Conservation (phyloP, 2,113 vertebrate species). For the Dipodomys stephensi region DNA sequence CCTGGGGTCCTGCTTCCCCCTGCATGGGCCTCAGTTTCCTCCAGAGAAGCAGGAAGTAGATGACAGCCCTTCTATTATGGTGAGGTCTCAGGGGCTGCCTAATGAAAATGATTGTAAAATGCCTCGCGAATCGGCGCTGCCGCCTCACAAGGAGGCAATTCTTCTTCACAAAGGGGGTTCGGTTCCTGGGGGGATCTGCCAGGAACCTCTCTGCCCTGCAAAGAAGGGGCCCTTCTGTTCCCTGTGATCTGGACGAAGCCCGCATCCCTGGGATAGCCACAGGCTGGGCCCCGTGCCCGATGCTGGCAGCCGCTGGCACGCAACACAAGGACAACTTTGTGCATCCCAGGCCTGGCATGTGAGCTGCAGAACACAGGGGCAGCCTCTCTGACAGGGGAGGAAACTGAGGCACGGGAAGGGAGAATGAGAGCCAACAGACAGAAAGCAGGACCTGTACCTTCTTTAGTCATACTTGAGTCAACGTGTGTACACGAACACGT, state of each 20-base stretch:
- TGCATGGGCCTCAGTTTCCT: slow-evolving; percentile 56
- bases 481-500: too few species aligned
- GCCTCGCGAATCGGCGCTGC: not conserved
- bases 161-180: slow-evolving; percentile 70
- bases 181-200: slow-evolving; percentile 46
- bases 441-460: not conserved
- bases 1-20: not conserved
- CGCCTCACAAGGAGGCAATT: slow-evolving; percentile 53
- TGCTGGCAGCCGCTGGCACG: slow-evolving; percentile 44
- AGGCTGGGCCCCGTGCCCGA: slow-evolving; percentile 66
- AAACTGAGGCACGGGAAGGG: slow-evolving; percentile 43
- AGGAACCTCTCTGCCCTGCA: slow-evolving; percentile 48
- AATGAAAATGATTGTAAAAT: slow-evolving; percentile 71
- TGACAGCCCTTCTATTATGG: not conserved
- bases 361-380: slow-evolving; percentile 15
- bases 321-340: slow-evolving; percentile 75
- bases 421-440: not conserved
- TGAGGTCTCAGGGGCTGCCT: slow-evolving; percentile 10
- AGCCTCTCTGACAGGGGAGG: not conserved
- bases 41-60: not conserved
- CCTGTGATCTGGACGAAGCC: slow-evolving; percentile 56
- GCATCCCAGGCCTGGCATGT: not conserved
- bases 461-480: too few species aligned
- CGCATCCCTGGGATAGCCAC: not conserved
- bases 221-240: slow-evolving; percentile 77